These are phyloP conservation scores for Monoplex corrugatus DNA, from an alignment of 2,888 invertebrate species.

Conservation along the genomic window DNA sequence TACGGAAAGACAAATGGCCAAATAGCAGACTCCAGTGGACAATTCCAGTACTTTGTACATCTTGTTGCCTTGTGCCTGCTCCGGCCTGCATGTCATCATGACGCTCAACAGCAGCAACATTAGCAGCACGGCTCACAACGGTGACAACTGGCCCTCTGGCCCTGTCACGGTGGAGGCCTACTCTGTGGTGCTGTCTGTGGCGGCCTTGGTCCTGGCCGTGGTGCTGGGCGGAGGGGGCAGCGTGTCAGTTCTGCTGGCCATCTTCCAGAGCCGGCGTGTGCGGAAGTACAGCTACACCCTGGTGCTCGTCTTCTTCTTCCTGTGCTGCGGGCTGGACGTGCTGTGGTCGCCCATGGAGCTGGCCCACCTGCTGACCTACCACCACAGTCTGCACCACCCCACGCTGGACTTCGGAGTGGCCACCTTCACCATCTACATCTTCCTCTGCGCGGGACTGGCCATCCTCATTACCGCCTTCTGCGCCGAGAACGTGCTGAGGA, in stretches of 20 bases:
- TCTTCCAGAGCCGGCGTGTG: conserved; percentile 65
- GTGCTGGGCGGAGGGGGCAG: conserved; percentile 72
- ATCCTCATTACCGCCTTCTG: conserved; percentile 64
- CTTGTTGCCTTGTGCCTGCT: too few species aligned
- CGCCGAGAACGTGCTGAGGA: conserved; percentile 50
- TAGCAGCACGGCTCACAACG: neutral
- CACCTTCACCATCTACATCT: conserved; percentile 67
- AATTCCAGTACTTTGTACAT: too few species aligned
- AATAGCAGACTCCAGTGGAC: neutral
- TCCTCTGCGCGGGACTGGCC: conserved; percentile 64
- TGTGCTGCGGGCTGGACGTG: conserved; percentile 68
- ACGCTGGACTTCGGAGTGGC: conserved; percentile 63
- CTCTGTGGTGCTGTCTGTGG: conserved; percentile 71
- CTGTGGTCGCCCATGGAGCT: conserved; percentile 75
- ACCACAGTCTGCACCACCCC: conserved; percentile 53
- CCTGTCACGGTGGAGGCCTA: conserved; percentile 65
- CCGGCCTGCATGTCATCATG: neutral
- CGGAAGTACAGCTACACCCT: conserved; percentile 69
- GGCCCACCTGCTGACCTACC: conserved; percentile 64
- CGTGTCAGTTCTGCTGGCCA: conserved; percentile 67
- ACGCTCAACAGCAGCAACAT: conserved; percentile 36
- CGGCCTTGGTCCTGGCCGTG: conserved; percentile 67
- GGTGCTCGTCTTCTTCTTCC: conserved; percentile 65
- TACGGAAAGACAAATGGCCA: neutral
- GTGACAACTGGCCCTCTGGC: neutral